Percentiles rank a stretch among this genome's conserved stretches.
phyloP scores from a whole-genome alignment of 2,113 vertebrate genomes.

The Cyanistes caeruleus region DNA sequence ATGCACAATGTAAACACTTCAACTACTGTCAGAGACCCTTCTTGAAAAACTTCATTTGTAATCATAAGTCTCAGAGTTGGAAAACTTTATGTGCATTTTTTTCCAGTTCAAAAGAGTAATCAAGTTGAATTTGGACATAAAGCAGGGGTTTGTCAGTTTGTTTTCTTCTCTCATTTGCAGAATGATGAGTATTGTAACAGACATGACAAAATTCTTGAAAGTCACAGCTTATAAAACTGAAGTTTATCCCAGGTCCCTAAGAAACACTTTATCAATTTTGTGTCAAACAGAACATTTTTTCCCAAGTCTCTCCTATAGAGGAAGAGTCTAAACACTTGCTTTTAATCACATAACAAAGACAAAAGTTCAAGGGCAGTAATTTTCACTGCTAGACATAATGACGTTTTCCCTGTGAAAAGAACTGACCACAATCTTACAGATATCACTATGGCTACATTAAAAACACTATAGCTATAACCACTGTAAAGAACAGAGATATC shows the following conservation, averaged over 20 bases:
- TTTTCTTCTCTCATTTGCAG: background rate
- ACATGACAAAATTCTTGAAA: background rate
- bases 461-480: background rate
- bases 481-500: background rate
- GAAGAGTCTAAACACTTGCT: background rate
- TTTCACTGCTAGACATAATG: background rate
- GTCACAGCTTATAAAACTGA: background rate
- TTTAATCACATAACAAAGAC: background rate
- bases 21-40: background rate
- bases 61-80: background rate
- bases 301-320: background rate
- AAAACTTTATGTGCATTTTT: background rate
- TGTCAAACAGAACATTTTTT: background rate
- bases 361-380: background rate
- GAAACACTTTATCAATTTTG: background rate
- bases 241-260: background rate
- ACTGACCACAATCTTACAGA: background rate
- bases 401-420: background rate
- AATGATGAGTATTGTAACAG: background rate
- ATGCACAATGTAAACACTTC: background rate
- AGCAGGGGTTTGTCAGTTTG: background rate
- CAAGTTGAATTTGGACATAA: background rate
- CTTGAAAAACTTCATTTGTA: background rate
- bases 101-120: background rate
- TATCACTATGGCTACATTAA: background rate